Evolutionary conservation across 2,113 vertebrate genomes (phyloP).

Genomic region (Forbesichthys papilliferus): DNA sequence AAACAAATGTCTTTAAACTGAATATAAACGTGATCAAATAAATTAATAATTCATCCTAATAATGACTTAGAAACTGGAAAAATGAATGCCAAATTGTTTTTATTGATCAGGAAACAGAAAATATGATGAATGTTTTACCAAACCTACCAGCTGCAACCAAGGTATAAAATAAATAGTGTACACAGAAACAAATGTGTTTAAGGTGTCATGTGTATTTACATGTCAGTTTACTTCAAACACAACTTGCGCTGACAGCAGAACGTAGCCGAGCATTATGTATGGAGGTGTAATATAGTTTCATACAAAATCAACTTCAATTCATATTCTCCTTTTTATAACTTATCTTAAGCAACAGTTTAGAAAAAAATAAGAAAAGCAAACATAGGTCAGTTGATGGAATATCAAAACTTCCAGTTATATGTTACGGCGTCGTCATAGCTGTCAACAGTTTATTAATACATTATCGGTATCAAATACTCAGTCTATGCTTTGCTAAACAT

Average conservation of each 20-base stretch:
- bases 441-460: slow-evolving; percentile 40
- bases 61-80: background rate
- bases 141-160: slow-evolving; percentile 52
- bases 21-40: too few species aligned
- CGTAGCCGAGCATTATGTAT: background rate
- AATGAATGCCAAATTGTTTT: slow-evolving; percentile 57
- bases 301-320: slow-evolving; percentile 5
- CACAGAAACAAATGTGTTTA: slow-evolving; percentile 60
- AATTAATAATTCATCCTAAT: too few species aligned
- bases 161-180: slow-evolving; percentile 63
- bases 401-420: slow-evolving; percentile 47
- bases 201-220: slow-evolving; percentile 55
- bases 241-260: slow-evolving; percentile 17
- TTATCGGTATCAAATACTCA: slow-evolving; percentile 60
- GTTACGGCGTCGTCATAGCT: slow-evolving; percentile 40
- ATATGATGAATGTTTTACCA: slow-evolving; percentile 66
- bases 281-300: background rate
- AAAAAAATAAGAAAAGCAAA: slow-evolving; percentile 50
- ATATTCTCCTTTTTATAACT: slow-evolving; percentile 43
- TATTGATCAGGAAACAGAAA: slow-evolving; percentile 75
- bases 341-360: slow-evolving; percentile 32
- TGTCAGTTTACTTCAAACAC: slow-evolving; percentile 17
- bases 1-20: too few species aligned
- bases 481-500: slow-evolving; percentile 13
- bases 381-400: slow-evolving; percentile 29